These are phyloP conservation scores for Drosophila parvula DNA, from an alignment of 1,140 invertebrate genomes.

Conservation along the genomic window DNA sequence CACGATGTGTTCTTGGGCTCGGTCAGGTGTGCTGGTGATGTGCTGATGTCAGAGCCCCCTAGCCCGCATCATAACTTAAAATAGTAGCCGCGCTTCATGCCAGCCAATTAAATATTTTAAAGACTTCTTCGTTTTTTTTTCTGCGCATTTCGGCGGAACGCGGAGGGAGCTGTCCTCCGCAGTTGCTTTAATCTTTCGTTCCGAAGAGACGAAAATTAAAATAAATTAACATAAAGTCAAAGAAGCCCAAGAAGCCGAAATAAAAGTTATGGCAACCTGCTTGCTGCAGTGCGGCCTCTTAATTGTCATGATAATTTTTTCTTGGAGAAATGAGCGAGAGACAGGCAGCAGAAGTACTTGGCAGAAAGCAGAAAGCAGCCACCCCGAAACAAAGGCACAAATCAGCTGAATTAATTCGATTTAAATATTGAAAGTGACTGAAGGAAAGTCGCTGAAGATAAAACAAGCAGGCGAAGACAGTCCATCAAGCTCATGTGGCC, in stretches of 20 bases:
- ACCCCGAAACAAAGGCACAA: conserved; percentile 18
- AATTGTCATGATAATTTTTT: conserved; percentile 77
- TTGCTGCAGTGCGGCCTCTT: conserved; percentile 55
- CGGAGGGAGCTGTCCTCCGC: conserved; percentile 39
- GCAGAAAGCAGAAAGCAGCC: conserved; percentile 50
- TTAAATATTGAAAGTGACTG: conserved; percentile 50
- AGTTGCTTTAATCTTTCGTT: conserved; percentile 64
- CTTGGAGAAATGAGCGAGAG: neutral
- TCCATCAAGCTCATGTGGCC: conserved; percentile 49
- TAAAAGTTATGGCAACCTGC: conserved; percentile 43
- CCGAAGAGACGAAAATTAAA: conserved; percentile 55
- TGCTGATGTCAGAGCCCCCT: conserved; percentile 65
- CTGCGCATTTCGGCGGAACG: conserved; percentile 39
- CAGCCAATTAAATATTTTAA: conserved; percentile 75
- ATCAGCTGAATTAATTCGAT: conserved; percentile 27
- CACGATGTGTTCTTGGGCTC: conserved; percentile 1
- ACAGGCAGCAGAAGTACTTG: conserved; percentile 1
- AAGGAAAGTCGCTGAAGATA: conserved; percentile 44
- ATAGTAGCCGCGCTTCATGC: conserved; percentile 63
- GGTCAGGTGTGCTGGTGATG: conserved; percentile 13
- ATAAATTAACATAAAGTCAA: conserved; percentile 77
- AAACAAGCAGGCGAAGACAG: neutral
- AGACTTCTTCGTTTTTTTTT: conserved; percentile 41
- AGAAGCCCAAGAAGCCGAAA: conserved; percentile 54
- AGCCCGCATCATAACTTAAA: conserved; percentile 75